Conservation (phyloP, 2,113 vertebrate genomes). For the Phodopus roborovskii region DNA sequence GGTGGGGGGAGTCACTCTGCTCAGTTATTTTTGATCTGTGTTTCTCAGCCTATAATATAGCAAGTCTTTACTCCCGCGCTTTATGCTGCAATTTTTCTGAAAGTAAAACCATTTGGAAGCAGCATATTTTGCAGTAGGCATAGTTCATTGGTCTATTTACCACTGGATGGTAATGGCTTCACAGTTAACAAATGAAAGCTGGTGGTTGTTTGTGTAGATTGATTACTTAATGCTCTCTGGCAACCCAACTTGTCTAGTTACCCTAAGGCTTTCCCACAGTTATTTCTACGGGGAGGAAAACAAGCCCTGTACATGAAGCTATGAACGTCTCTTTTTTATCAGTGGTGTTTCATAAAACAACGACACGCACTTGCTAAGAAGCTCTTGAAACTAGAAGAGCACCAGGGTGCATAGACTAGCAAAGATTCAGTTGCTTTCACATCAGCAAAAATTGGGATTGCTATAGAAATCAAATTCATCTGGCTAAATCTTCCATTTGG, state of each 20-base stretch:
- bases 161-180: conserved; percentile 35
- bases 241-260: conserved; percentile 46
- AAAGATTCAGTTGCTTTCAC: neutral
- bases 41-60: conserved; percentile 80
- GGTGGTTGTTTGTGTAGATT: conserved; percentile 68
- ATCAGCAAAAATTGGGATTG: neutral
- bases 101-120: conserved; percentile 56
- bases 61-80: conserved; percentile 80
- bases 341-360: conserved; percentile 40
- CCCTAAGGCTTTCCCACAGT: conserved; percentile 52
- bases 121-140: conserved; percentile 40
- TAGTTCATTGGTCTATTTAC: neutral
- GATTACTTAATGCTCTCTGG: conserved; percentile 67
- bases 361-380: neutral
- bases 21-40: conserved; percentile 70
- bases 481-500: neutral
- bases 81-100: conserved; percentile 80
- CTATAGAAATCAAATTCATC: conserved; percentile 15
- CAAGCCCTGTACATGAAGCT: conserved; percentile 30
- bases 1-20: conserved; percentile 33
- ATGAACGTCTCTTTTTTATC: conserved; percentile 4
- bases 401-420: neutral
- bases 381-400: neutral
- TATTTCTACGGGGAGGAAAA: conserved; percentile 69
- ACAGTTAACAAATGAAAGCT: conserved; percentile 55